Base-by-base conservation (phyloP, 2,113 vertebrate genomes). In the Datnioides undecimradiatus region DNA sequence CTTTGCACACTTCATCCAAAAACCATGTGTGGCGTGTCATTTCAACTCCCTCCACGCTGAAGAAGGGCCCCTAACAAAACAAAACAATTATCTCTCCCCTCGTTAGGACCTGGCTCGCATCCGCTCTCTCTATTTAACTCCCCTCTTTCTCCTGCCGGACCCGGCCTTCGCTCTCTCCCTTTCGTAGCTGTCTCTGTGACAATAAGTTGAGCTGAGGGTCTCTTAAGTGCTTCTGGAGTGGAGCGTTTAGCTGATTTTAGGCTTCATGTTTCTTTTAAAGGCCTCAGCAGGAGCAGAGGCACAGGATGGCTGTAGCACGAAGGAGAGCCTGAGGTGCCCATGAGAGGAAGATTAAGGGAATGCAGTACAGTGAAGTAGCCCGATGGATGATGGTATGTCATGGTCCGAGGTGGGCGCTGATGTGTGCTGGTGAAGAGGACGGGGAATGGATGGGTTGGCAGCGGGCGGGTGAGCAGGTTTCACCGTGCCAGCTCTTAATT, bases 401-500 rank as follows among this genome's bases (percentile, higher is more conserved):
- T 59, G 70, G 77, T 65, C 79, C 40, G 52, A 84, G 71, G 66
- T 76, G 74, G 78, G 78, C 40, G 29, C 65, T 66, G 58, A 60
- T 69, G 73, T 79, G 65, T 33, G 65, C 21, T 29, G 74, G 33
- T 85, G 78, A 81, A 76, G 74, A 70, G 77, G 83, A 59, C 41
- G 69, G 64, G 67, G 78, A 85, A 81, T 82, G 79, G 86, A 82
- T 65, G 76, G 76, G 40, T 27, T 91, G 88, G 79, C 77, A 83
- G 73, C 29, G 55, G 68, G 63, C 21, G 73, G 55, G 51, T 19
- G 76, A 46, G 48, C 67, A 63, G 67, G 82, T 85, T 86, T 76
- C 82, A 74, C 78, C 29, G 48, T 92, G 93, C 93, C 92, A 92
- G 89, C 91, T 91, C 86, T 93, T 93, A 92, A 94, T 94, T 91